Evolutionary conservation across 1,140 invertebrate species (phyloP).

Genomic region (Pteromalus puparum): DNA sequence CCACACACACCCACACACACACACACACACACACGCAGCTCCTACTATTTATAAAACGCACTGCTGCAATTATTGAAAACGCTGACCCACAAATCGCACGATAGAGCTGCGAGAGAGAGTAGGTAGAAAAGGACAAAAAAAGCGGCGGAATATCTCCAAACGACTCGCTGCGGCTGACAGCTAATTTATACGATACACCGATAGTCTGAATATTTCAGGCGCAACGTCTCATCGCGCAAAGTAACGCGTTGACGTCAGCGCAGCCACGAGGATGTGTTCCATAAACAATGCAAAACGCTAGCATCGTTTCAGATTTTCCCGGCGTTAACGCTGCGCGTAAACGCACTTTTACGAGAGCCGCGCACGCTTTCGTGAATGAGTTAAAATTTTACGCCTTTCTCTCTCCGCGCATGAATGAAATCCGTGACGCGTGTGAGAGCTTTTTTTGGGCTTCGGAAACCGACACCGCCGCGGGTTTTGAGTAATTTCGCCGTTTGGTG

Average conservation of each 20-base stretch:
- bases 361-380: not conserved
- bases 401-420: not conserved
- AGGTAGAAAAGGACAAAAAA: not conserved
- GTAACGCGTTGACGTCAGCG: constrained; percentile 28
- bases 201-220: constrained; percentile 32
- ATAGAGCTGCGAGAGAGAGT: not conserved
- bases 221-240: constrained; percentile 6
- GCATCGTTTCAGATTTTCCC: not conserved
- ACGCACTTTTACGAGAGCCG: no score
- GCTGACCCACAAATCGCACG: not conserved
- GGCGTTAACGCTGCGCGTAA: not conserved
- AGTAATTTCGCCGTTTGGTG: no score
- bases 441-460: no score
- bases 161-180: not conserved
- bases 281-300: constrained; percentile 17
- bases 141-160: not conserved
- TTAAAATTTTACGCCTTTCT: not conserved
- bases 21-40: no score
- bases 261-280: not conserved
- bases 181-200: constrained; percentile 26
- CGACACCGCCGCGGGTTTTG: no score
- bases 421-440: not conserved
- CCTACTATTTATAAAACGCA: no score
- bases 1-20: no score
- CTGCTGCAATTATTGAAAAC: not conserved